Evolutionary conservation across 1,140 invertebrate genomes (phyloP).

Genomic region (Medauroidea extradentata): DNA sequence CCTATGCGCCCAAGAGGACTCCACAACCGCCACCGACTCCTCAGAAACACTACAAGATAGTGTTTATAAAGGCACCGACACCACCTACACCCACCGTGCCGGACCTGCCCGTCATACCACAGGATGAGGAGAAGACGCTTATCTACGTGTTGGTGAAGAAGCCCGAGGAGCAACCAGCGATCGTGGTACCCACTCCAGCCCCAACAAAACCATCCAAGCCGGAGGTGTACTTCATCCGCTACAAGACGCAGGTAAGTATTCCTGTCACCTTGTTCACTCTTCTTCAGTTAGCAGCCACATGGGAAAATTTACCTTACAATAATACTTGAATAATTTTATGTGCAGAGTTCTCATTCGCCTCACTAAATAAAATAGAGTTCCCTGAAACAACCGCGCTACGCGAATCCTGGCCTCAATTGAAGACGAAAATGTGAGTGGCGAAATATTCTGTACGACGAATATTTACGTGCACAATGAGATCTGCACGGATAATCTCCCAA

Average conservation of each 20-base stretch:
- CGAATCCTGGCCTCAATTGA: too few species aligned
- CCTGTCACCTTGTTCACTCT: too few species aligned
- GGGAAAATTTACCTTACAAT: neutral
- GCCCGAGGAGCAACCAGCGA: conserved; percentile 73
- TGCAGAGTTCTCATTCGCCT: neutral
- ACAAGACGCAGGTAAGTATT: conserved; percentile 62
- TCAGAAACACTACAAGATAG: conserved; percentile 85
- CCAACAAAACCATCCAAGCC: conserved; percentile 79
- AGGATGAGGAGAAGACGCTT: conserved; percentile 81
- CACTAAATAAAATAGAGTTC: conserved; percentile 9
- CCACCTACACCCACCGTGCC: conserved; percentile 72
- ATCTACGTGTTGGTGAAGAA: conserved; percentile 88
- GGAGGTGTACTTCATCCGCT: conserved; percentile 83
- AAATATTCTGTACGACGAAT: too few species aligned
- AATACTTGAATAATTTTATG: neutral
- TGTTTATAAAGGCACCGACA: conserved; percentile 82
- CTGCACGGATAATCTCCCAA: too few species aligned
- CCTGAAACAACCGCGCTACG: too few species aligned
- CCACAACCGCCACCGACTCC: conserved; percentile 53
- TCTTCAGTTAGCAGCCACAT: too few species aligned
- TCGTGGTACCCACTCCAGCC: conserved; percentile 68
- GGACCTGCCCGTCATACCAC: conserved; percentile 63
- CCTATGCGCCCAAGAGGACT: conserved; percentile 54
- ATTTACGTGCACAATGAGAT: too few species aligned
- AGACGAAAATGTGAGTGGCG: too few species aligned